Evolutionary conservation across 2,797 vertebrate genomes (phyloP), one percentile per base, ranked within the genome.

Genomic region (Anabas testudineus): DNA sequence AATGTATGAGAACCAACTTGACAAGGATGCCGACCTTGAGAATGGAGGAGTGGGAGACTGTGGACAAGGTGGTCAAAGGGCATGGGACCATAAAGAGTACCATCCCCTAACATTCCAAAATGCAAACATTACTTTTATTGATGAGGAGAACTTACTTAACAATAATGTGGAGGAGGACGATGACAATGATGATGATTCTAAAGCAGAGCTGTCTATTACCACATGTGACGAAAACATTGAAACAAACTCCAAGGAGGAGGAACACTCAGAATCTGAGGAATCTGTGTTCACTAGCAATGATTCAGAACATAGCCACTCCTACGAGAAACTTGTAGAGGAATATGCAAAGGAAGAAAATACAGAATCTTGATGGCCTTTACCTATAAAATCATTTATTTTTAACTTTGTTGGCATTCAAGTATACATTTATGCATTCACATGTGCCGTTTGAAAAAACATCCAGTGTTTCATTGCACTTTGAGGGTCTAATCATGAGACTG

Each of bases 311-410:
- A 92, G 91, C 6, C 93, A 94, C 88, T 97, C 96, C 49, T 99
- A 99, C 0, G 96, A 98, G 74, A 95, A 96, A 73, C 95, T 99
- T 10, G 94, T 96, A 56, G 97, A 99, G 26, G 96, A 98, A 47
- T 97, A 97, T 61, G 93, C 94, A 9, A 96, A 96, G 80, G 95
- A 96, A 42, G 94, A 93, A 64, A 94, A 95, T 63, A 95, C 90
- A 14, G 93, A 94, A 67, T 84, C 82, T 82, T 95, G 91, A 16
- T 1, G 4, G 3, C 21, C 34, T 55, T 45, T 5, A 49, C 32
- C 30, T 55, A 13, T 22, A 15, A 42, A 10, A 45, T 45, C 42
- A n/a, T 39, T 3, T 36, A 42, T 48, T 49, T 26, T 36, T 18
- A 26, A 45, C 47, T 41, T 14, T n/a, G 15, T 54, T 45, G 47